Evolutionary conservation across 1,140 invertebrate species (phyloP), one percentile per base, ranked within the genome.

Genomic region (Cherax quadricarinatus): DNA sequence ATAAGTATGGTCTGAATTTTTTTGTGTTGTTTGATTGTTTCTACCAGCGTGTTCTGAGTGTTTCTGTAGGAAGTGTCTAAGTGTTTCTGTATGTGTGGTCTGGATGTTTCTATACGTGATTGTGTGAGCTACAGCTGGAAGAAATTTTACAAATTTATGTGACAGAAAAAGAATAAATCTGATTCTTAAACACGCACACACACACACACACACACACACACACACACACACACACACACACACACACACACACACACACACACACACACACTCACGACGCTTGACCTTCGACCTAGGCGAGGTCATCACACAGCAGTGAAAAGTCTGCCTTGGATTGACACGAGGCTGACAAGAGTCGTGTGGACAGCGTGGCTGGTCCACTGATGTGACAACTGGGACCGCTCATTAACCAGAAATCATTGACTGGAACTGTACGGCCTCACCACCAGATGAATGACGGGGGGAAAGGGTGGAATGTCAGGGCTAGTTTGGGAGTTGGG

Each of bases 201-300:
- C 81, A 83, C 81, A 83, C 53, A 83, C 81, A 24, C 81, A 83
- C 81, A 83, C 81, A 83, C 81, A 83, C 81, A 60, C 53, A 60
- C 81, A 60, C 81, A 83, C 81, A 83, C 48, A 53, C 80, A 83
- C n/a, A 84, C 82, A 66, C n/a, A 84, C 82, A 84, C 49, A 80
- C 30, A 14, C 18, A 80, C 78, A 41, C 30, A 41, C 30, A 41
- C 30, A 41, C 30, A 2, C 30, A 2, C 30, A 57, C 53, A 57
- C 7, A 57, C 53, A 57, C 12, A 57, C 12, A 57, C 53, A 57
- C 7, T 0, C 53, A 57, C 30, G 1, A 7, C 53, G 6, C 62
- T 16, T 66, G 62, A 66, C 62, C 62, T 66, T 66, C 18, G 62
- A 66, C 62, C 62, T 66, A 5, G 62, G 4, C 10, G 14, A 18